A percentile compares a stretch with the other conserved stretches of the same genome.
phyloP scores from a whole-genome alignment of 2,888 invertebrate species.

The Macrosiphum euphorbiae region DNA sequence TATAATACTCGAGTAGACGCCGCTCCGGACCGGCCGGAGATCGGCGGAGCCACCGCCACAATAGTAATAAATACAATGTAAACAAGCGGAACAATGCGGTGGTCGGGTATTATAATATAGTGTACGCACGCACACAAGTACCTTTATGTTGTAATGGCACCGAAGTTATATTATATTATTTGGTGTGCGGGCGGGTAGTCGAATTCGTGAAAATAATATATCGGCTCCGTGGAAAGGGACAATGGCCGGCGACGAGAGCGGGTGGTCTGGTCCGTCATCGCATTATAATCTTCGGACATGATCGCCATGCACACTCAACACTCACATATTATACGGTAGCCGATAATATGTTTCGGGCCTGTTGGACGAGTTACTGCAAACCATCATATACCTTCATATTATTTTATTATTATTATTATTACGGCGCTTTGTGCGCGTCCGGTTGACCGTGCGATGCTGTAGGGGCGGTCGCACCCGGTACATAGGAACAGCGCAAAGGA shows the following conservation, averaged over 20 bases:
- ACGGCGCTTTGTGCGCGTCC: slow-evolving; percentile 16
- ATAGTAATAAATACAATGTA: slow-evolving; percentile 7
- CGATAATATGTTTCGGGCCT: slow-evolving; percentile 32
- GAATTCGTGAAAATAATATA: background rate
- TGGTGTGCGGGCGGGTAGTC: background rate
- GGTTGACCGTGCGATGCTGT: slow-evolving; percentile 34
- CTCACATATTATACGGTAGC: slow-evolving; percentile 27
- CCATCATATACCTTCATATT: background rate
- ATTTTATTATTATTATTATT: slow-evolving; percentile 26
- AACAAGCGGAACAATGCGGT: slow-evolving; percentile 23
- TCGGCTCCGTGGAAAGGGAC: background rate
- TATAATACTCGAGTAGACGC: background rate
- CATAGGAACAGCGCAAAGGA: background rate
- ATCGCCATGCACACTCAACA: background rate
- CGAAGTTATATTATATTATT: slow-evolving; percentile 14
- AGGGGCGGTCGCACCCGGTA: background rate
- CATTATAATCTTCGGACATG: background rate
- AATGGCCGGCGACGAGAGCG: slow-evolving; percentile 37
- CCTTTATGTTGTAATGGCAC: background rate
- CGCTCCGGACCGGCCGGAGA: background rate
- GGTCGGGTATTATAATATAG: background rate
- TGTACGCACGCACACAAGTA: background rate
- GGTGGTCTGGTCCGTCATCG: slow-evolving; percentile 58
- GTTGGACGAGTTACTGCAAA: slow-evolving; percentile 18
- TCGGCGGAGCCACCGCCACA: slow-evolving; percentile 1